Percentiles rank a stretch among this genome's conserved stretches.
These are phyloP conservation scores for Hirundichthys speculiger DNA, from an alignment of 2,113 vertebrate species.

Conservation along the genomic window DNA sequence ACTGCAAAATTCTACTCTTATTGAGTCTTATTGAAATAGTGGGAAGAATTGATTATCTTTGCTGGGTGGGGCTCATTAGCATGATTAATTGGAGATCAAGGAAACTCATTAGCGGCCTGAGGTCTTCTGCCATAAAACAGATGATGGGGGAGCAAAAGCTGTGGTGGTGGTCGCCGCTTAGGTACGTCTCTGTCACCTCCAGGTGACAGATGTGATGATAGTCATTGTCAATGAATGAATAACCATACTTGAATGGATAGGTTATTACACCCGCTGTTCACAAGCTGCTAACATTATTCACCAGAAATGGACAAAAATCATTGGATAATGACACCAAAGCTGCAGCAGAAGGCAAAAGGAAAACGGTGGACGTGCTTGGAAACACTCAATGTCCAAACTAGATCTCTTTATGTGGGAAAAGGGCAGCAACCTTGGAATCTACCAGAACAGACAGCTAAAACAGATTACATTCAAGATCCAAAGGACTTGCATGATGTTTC, in stretches of 20 bases:
- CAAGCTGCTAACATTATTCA: too few relatives aligned
- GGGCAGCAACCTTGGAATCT: too few relatives aligned
- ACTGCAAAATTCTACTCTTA: constrained; percentile 19
- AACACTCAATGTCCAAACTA: too few relatives aligned
- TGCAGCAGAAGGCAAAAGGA: too few relatives aligned
- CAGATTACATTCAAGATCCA: too few relatives aligned
- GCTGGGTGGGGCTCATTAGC: constrained; percentile 63
- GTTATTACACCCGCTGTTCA: too few relatives aligned
- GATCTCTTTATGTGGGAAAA: too few relatives aligned
- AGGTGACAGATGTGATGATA: constrained; percentile 49
- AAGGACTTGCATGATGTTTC: too few relatives aligned
- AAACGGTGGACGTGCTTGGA: too few relatives aligned
- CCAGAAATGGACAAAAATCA: too few relatives aligned
- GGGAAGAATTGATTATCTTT: constrained; percentile 48
- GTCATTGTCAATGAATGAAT: constrained; percentile 53
- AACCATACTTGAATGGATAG: constrained; percentile 22
- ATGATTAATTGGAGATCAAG: constrained; percentile 68
- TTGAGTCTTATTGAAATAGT: constrained; percentile 19
- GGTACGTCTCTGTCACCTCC: constrained; percentile 52
- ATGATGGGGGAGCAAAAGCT: constrained; percentile 36
- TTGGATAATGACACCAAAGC: too few relatives aligned
- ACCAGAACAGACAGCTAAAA: too few relatives aligned
- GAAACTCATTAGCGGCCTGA: constrained; percentile 62
- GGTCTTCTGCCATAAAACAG: constrained; percentile 49
- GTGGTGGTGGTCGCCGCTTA: constrained; percentile 32